Base-by-base conservation (phyloP, 1,140 invertebrate genomes). In the Diabrotica undecimpunctata region DNA sequence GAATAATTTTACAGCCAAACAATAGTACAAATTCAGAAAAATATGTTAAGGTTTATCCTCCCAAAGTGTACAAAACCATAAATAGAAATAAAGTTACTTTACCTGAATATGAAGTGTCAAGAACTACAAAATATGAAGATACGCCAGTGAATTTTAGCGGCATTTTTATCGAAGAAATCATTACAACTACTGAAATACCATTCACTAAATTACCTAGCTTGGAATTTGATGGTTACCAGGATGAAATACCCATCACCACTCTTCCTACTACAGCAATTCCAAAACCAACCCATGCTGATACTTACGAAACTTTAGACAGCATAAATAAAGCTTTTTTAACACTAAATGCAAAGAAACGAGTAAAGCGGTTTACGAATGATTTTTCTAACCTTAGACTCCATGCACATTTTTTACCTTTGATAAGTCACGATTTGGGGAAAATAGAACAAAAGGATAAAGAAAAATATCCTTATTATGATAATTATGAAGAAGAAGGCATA, bases 381-480 rank as follows among this genome's bases (percentile, higher is more conserved):
- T 65, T 67, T 55, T 62, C 68, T 7, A 56, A 67, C 37, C 62
- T 67, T 12, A 37, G 59, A 52, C 39, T 70, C 7, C 55, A 70
- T 41, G 65, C 59, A n/a, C 62, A 63, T 58, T 70, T 67, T 37
- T 65, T 67, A n/a, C 52, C 66, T 36, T 52, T 62, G 38, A 61
- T 70, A n/a, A 52, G 57, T 35, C 62, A 64, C 25, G 52, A 62
- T 6, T 54, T 65, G 7, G 62, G 62, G 4, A 10, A 57, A 66
- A 3, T 37, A 58, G 35, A 12, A 57, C 36, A 56, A 55, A 35
- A 61, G 50, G 61, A 54, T 5, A 13, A 11, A n/a, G 36, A 35
- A 8, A 74, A 74, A 65, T 77, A 73, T 69, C 75, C 75, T 5
- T 77, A 75, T 63, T 77, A 77, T 53, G 61, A 74, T 62, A 57